These are phyloP conservation scores for Corythornis vintsioides DNA, from an alignment of 2,113 vertebrate genomes.

Conservation along the genomic window DNA sequence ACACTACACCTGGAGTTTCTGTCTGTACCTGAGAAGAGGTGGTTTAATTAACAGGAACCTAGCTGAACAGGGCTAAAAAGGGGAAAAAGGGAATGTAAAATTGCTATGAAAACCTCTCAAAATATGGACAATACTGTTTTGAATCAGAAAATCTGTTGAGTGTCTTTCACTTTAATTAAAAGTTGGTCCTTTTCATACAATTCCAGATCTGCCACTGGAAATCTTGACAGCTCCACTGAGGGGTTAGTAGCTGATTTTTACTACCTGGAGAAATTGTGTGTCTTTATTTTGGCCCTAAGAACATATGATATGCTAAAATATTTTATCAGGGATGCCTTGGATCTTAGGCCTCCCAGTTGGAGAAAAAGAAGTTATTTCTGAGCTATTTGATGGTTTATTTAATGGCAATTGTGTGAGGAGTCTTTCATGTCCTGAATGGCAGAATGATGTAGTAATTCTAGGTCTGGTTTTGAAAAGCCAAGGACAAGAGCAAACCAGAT, in stretches of 20 bases:
- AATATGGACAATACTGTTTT: background rate
- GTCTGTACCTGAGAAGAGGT: background rate
- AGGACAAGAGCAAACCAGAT: background rate
- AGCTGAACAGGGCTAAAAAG: background rate
- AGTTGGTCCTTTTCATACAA: background rate
- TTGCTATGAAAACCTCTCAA: background rate
- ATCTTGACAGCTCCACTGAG: background rate
- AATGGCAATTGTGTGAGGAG: background rate
- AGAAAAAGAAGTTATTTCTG: background rate
- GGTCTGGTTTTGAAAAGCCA: background rate
- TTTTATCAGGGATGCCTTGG: background rate
- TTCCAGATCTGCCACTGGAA: background rate
- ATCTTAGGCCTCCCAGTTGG: background rate
- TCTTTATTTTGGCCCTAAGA: background rate
- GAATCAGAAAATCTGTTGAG: background rate
- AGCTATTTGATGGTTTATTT: background rate
- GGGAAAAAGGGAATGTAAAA: background rate
- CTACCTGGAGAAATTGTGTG: fast-evolving
- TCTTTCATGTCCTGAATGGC: background rate
- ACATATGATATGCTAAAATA: background rate
- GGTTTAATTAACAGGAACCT: background rate
- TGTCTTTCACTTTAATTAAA: background rate
- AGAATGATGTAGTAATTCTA: background rate
- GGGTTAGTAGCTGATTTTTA: background rate
- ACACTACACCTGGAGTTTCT: background rate